Conservation (phyloP, 1,140 invertebrate genomes). For the Hyles euphorbiae region DNA sequence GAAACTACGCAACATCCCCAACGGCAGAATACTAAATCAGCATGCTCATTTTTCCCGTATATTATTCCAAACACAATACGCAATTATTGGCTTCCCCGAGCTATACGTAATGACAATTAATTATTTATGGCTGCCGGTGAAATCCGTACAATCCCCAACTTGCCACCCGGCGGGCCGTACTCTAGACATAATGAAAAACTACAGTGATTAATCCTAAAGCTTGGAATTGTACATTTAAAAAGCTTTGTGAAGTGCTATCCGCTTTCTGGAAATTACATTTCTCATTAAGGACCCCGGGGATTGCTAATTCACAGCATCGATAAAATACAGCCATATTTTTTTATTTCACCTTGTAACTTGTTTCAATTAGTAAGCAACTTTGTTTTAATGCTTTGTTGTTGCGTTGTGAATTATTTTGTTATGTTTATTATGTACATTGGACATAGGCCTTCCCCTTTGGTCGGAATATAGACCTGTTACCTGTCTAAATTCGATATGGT, state of each 20-base stretch:
- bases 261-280: constrained; percentile 26
- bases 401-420: too few relatives aligned
- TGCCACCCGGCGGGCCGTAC: constrained; percentile 15
- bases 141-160: constrained; percentile 29
- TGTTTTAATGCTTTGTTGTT: too few relatives aligned
- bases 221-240: constrained; percentile 39
- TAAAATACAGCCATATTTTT: neutral
- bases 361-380: too few relatives aligned
- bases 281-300: constrained; percentile 15
- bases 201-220: constrained; percentile 38
- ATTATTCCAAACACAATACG: too few relatives aligned
- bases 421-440: too few relatives aligned
- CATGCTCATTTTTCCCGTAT: too few relatives aligned
- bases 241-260: constrained; percentile 37
- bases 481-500: too few relatives aligned
- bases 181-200: constrained; percentile 36
- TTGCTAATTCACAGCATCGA: constrained; percentile 17
- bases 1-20: too few relatives aligned
- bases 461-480: too few relatives aligned
- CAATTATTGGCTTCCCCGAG: neutral
- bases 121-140: constrained; percentile 46
- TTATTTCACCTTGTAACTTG: too few relatives aligned
- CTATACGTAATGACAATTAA: constrained; percentile 26
- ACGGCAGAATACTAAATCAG: too few relatives aligned
- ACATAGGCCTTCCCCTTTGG: too few relatives aligned